phyloP scores from a whole-genome alignment of 2,797 vertebrate species.

The Clarias fuscus region DNA sequence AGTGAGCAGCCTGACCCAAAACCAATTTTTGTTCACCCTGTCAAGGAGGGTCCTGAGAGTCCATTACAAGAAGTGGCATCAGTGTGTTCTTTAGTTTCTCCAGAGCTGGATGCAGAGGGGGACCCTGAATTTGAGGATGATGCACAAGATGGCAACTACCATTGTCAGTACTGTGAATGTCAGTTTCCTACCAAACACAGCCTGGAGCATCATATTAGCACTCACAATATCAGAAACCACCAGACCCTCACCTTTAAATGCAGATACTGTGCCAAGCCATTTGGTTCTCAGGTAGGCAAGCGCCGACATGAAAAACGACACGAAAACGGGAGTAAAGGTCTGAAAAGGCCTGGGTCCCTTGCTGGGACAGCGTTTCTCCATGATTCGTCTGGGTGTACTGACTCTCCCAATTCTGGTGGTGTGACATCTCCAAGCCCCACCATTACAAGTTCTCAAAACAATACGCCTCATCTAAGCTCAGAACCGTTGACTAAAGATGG shows the following conservation, averaged over 20 bases:
- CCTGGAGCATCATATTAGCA: slow-evolving; percentile 92
- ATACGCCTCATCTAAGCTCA: slow-evolving; percentile 68
- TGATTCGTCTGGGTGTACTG: slow-evolving; percentile 67
- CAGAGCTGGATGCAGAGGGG: slow-evolving; percentile 63
- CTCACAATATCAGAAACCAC: slow-evolving; percentile 82
- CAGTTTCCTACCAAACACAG: slow-evolving; percentile 95
- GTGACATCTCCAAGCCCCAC: slow-evolving; percentile 65
- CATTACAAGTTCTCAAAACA: slow-evolving; percentile 66
- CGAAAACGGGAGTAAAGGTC: slow-evolving; percentile 81
- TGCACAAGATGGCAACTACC: slow-evolving; percentile 76
- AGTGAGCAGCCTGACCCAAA: slow-evolving; percentile 72
- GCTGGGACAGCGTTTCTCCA: slow-evolving; percentile 64
- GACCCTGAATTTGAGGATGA: slow-evolving; percentile 82
- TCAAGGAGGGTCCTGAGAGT: slow-evolving; percentile 61
- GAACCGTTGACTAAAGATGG: slow-evolving; percentile 67
- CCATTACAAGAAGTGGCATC: slow-evolving; percentile 57
- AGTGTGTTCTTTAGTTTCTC: slow-evolving; percentile 58
- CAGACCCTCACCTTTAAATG: slow-evolving; percentile 89
- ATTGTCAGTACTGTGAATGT: slow-evolving; percentile 92
- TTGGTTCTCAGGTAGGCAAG: slow-evolving; percentile 93
- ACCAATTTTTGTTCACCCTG: slow-evolving; percentile 40
- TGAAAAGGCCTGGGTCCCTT: slow-evolving; percentile 75
- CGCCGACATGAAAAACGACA: slow-evolving; percentile 93
- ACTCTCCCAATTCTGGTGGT: slow-evolving; percentile 74
- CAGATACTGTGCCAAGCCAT: slow-evolving; percentile 91